These are phyloP conservation scores for Brachyptera risi DNA, from an alignment of 2,888 invertebrate genomes.

Conservation along the genomic window DNA sequence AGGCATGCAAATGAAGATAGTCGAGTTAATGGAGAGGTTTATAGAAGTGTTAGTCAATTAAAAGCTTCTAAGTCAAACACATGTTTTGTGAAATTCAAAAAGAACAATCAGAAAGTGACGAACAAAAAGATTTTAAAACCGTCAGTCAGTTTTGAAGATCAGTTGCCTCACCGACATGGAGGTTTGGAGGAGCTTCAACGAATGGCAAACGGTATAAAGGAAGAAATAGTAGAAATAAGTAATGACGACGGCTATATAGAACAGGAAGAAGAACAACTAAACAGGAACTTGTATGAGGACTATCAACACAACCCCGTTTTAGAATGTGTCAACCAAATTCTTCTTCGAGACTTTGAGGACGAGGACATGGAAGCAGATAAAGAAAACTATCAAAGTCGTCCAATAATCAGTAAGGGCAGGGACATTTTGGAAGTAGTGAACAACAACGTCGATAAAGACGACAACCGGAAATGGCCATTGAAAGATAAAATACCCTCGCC, in stretches of 20 bases:
- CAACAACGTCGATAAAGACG: neutral
- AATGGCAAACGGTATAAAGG: conserved; percentile 44
- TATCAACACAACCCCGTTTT: conserved; percentile 79
- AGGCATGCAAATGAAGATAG: neutral
- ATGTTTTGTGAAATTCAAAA: conserved; percentile 24
- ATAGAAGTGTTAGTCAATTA: conserved; percentile 6
- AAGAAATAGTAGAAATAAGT: conserved; percentile 35
- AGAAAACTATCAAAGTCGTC: conserved; percentile 27
- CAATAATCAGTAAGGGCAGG: neutral
- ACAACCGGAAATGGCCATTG: neutral
- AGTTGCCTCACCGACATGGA: conserved; percentile 39
- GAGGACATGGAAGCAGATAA: conserved; percentile 27
- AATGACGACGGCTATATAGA: conserved; percentile 40
- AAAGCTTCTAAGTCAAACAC: conserved; percentile 15
- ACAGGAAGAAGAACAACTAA: conserved; percentile 58
- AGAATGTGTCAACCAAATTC: conserved; percentile 81
- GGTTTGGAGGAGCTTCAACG: conserved; percentile 22
- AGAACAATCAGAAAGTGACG: conserved; percentile 44
- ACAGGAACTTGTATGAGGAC: conserved; percentile 34
- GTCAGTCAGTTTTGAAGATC: conserved; percentile 46
- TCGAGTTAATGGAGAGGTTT: neutral
- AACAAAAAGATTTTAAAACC: conserved; percentile 54
- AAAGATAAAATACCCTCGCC: conserved; percentile 29
- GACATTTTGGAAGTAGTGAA: neutral
- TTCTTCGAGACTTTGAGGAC: conserved; percentile 58